These are phyloP conservation scores for Triplophysa tibetana DNA, from an alignment of 2,113 vertebrate genomes.

Conservation along the genomic window DNA sequence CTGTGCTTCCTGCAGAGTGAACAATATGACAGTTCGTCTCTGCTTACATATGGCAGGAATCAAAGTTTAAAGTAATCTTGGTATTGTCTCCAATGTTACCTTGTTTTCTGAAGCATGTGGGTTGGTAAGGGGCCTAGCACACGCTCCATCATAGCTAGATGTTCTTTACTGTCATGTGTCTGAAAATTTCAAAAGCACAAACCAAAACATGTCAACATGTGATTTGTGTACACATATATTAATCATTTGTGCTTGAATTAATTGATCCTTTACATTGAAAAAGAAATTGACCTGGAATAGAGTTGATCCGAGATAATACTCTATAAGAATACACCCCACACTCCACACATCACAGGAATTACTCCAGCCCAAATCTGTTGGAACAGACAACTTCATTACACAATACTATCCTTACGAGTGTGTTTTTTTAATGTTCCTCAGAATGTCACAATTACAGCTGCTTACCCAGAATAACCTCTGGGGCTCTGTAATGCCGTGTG, in stretches of 20 bases:
- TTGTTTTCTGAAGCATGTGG: slow-evolving; percentile 85
- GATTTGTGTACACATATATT: too few species aligned
- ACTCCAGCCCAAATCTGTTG: slow-evolving; percentile 89
- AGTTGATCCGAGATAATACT: slow-evolving; percentile 89
- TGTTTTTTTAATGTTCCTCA: background rate
- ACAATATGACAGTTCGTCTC: background rate
- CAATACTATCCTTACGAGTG: too few species aligned
- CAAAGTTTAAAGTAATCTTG: too few species aligned
- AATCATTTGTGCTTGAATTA: too few species aligned
- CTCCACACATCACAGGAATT: slow-evolving; percentile 97
- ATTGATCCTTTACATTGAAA: background rate
- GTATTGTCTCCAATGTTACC: slow-evolving; percentile 59
- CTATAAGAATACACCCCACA: slow-evolving; percentile 91
- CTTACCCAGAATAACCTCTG: slow-evolving; percentile 92
- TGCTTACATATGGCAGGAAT: background rate
- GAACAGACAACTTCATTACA: background rate
- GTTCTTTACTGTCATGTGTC: slow-evolving; percentile 93
- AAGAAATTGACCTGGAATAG: slow-evolving; percentile 84
- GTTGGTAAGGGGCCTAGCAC: slow-evolving; percentile 87
- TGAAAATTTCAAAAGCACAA: slow-evolving; percentile 59
- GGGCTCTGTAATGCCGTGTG: slow-evolving; percentile 91
- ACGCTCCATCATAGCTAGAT: slow-evolving; percentile 95
- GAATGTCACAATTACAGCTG: background rate
- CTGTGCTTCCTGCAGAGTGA: slow-evolving; percentile 77
- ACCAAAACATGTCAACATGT: background rate